Evolutionary conservation across 2,113 vertebrate species (phyloP).

Genomic region (Hyaena hyaena): DNA sequence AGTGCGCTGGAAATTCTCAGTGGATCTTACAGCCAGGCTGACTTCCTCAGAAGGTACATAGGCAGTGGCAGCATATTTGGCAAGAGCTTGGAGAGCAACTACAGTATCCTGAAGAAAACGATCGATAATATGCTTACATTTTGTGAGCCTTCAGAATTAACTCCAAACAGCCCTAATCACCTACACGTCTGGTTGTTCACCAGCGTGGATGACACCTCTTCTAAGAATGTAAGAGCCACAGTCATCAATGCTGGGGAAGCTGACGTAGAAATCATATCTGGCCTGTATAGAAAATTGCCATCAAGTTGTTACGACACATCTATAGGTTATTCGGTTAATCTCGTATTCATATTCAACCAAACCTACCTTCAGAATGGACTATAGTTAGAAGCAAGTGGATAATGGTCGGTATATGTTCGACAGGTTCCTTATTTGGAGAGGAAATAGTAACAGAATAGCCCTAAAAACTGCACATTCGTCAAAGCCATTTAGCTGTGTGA

Average conservation of each 20-base stretch:
- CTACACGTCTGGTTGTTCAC: not conserved
- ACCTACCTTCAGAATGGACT: not conserved
- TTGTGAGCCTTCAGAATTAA: not conserved
- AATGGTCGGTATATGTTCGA: not conserved
- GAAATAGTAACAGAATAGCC: not conserved
- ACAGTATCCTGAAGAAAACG: conserved; percentile 89
- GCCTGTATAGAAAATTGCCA: not conserved
- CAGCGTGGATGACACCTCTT: not conserved
- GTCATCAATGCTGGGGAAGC: not conserved
- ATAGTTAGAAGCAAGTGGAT: not conserved
- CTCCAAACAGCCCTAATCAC: not conserved
- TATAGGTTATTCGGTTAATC: not conserved
- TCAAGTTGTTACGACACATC: not conserved
- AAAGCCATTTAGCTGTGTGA: not conserved
- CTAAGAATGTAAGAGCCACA: not conserved
- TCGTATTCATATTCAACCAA: not conserved
- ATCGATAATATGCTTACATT: not conserved
- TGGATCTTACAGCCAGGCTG: conserved; percentile 85
- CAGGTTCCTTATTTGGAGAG: not conserved
- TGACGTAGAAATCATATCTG: not conserved
- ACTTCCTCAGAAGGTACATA: conserved; percentile 77
- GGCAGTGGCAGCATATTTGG: conserved; percentile 87
- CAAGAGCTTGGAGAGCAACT: conserved; percentile 93
- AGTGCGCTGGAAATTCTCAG: conserved; percentile 77
- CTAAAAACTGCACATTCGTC: not conserved